Conservation (phyloP, 2,113 vertebrate species). For the Antechinus stuartii region DNA sequence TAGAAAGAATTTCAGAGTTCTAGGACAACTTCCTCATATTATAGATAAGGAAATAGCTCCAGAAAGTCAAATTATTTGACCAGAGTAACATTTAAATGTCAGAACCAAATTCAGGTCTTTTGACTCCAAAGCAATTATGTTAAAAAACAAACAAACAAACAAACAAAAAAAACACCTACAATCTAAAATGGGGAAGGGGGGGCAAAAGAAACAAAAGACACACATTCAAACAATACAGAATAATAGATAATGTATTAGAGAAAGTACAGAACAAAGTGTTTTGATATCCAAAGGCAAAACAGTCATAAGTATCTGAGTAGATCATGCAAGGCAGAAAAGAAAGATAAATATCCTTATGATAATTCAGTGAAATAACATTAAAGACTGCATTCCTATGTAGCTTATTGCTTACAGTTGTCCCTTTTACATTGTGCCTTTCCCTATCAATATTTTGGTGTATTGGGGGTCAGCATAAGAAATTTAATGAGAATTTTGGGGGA, state of each 20-base stretch:
- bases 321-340: background rate
- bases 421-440: too few species aligned
- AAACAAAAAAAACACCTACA: background rate
- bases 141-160: too few species aligned
- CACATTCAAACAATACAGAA: background rate
- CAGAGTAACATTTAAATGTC: background rate
- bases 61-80: background rate
- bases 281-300: background rate
- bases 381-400: background rate
- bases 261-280: background rate
- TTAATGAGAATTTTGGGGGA: too few species aligned
- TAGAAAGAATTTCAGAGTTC: background rate
- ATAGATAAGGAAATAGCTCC: background rate
- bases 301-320: background rate
- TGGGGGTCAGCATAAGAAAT: too few species aligned
- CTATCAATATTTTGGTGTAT: too few species aligned
- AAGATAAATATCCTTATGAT: background rate
- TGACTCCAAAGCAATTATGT: background rate
- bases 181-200: background rate
- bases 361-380: background rate
- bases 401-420: background rate
- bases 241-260: background rate
- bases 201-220: background rate
- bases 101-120: background rate
- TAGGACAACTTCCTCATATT: background rate